Base-by-base conservation (phyloP, 2,888 invertebrate species). In the Bombylius major region DNA sequence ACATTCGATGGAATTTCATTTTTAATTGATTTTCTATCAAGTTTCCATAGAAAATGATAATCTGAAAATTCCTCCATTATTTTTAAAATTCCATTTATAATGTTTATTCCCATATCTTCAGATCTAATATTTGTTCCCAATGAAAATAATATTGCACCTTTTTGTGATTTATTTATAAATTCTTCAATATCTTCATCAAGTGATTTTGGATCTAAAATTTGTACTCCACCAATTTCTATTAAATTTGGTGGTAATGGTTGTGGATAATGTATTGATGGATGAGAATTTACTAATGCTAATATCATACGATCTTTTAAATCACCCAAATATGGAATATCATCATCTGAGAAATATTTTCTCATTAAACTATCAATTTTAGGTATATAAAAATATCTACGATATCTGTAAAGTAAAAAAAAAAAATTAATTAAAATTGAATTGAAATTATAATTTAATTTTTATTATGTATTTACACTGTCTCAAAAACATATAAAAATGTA, bases 21-120 rank as follows among this genome's bases (percentile, higher is more conserved):
- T 36, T 36, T 36, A 8, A 36, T 36, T 7, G 8, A 36, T 7
- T 36, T 36, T 2, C 32, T 23, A 49, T 68, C 67, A 45, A 66
- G 65, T 62, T 72, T 75, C 73, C 71, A 75, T 5, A 76, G 51
- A 32, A 76, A 71, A 12, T 69, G 65, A 56, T 69, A 70, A 4
- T 70, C 64, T 0, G 63, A 61, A 32, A 72, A 59, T 9, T 66
- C 55, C 6, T 57, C 47, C 47, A 75, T 66, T 47, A 67, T 68
- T 1, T 60, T 48, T 5, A 69, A 14, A 36, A 73, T 58, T 0
- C 63, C 62, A 7, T 61, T 53, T 9, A 62, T 57, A 36, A 61
- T 60, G 13, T 63, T 50, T 0, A 56, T 5, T 4, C 64, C 64
- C 13, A 60, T 31, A 46, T 58, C 54, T 1, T 59, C 56, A n/a